phyloP scores from a whole-genome alignment of 2,797 vertebrate genomes.

The Ctenopoma multispine region DNA sequence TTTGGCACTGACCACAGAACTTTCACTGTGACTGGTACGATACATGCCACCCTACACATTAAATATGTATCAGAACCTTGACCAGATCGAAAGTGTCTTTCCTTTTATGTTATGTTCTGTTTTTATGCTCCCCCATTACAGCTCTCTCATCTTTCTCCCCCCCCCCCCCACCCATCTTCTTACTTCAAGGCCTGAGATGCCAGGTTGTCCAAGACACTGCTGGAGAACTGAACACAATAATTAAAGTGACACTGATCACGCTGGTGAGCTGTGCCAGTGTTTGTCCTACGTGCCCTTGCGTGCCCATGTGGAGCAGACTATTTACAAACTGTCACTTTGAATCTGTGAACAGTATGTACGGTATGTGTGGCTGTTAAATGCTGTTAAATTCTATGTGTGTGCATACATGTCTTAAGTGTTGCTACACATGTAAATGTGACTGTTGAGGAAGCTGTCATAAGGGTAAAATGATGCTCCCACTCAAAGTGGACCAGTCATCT shows the following conservation, averaged over 20 bases:
- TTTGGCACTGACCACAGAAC: neutral
- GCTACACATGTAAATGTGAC: neutral
- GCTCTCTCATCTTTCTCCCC: slow-evolving; percentile 4
- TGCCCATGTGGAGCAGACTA: slow-evolving; percentile 2
- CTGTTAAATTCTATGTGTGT: slow-evolving; percentile 6
- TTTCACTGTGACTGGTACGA: too few relatives aligned
- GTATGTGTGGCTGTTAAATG: slow-evolving; percentile 1
- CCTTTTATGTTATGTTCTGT: too few relatives aligned
- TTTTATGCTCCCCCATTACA: neutral
- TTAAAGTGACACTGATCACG: slow-evolving; percentile 20
- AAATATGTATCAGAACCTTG: neutral
- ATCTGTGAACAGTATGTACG: slow-evolving; percentile 5
- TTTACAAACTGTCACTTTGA: slow-evolving; percentile 31
- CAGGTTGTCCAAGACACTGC: slow-evolving; percentile 11
- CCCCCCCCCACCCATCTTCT: too few relatives aligned
- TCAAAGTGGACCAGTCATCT: too few relatives aligned
- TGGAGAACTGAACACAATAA: slow-evolving; percentile 32
- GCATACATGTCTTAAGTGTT: neutral
- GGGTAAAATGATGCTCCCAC: neutral
- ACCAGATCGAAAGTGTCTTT: too few relatives aligned
- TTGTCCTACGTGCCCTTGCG: slow-evolving; percentile 29
- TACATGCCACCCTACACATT: neutral
- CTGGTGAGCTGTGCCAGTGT: slow-evolving; percentile 11
- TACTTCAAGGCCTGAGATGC: neutral
- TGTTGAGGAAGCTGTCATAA: neutral